Conservation (phyloP, 1,140 invertebrate species). For the Mizuhopecten yessoensis region DNA sequence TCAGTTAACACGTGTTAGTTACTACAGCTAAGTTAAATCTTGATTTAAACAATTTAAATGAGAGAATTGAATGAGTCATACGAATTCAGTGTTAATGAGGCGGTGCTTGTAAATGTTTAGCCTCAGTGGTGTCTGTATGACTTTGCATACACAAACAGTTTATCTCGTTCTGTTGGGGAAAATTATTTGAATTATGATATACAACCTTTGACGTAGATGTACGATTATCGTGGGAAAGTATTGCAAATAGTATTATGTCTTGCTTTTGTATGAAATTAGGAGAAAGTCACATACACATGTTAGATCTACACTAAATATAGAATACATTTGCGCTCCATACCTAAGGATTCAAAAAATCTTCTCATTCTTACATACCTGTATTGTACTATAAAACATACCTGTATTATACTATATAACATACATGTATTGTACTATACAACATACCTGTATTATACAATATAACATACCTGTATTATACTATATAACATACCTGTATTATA, state of each 20-base stretch:
- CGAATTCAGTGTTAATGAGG: background rate
- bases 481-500: too few species aligned
- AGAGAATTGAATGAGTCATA: constrained; percentile 28
- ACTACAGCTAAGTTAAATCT: background rate
- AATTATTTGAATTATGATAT: constrained; percentile 19
- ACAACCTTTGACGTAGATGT: background rate
- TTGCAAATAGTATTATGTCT: background rate
- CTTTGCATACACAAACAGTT: background rate
- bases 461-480: too few species aligned
- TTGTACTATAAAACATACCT: too few species aligned
- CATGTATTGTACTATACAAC: too few species aligned
- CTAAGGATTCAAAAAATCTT: too few species aligned
- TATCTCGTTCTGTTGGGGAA: background rate
- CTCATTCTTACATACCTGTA: too few species aligned
- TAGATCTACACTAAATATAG: too few species aligned
- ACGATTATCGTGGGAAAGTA: background rate
- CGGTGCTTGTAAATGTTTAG: background rate
- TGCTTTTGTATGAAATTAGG: background rate
- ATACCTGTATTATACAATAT: too few species aligned
- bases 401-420: too few species aligned
- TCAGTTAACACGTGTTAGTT: constrained; percentile 20
- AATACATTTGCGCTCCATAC: too few species aligned
- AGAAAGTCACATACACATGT: too few species aligned
- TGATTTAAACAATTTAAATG: constrained; percentile 30
- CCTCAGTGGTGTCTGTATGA: too few species aligned